These are phyloP conservation scores for Campylorhamphus procurvoides DNA, from an alignment of 2,113 vertebrate genomes.

Conservation along the genomic window DNA sequence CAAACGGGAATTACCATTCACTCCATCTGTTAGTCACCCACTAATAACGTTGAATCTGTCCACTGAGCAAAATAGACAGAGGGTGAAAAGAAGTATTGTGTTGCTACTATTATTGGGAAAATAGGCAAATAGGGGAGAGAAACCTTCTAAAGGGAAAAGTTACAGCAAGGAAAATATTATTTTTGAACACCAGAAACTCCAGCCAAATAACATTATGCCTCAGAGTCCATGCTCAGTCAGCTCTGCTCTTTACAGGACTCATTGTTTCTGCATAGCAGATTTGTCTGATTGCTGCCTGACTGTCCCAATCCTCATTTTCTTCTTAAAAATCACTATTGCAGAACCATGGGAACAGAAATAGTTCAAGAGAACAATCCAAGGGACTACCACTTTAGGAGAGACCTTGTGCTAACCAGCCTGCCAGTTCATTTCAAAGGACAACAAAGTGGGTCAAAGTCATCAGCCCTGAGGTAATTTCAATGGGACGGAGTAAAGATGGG, in stretches of 20 bases:
- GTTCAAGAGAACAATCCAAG: neutral
- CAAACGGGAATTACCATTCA: neutral
- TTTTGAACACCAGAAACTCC: slow-evolving; percentile 22
- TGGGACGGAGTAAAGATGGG: neutral
- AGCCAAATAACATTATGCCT: slow-evolving; percentile 17
- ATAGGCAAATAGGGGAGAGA: neutral
- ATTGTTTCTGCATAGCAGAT: neutral
- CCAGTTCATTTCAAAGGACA: neutral
- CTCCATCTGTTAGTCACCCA: neutral
- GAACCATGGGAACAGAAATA: neutral
- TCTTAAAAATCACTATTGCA: neutral
- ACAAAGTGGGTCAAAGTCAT: neutral
- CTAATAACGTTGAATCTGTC: neutral
- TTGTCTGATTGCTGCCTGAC: neutral
- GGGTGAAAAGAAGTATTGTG: neutral
- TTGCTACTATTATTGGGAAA: neutral
- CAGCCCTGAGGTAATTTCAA: neutral
- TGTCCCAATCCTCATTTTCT: neutral
- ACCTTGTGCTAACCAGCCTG: neutral
- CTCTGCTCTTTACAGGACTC: neutral
- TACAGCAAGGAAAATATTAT: slow-evolving; percentile 15
- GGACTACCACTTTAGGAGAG: neutral
- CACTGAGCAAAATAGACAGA: neutral
- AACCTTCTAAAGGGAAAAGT: neutral
- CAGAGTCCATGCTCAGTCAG: neutral